Conservation (phyloP, 2,797 vertebrate species). For the Melanotaenia nigrans region DNA sequence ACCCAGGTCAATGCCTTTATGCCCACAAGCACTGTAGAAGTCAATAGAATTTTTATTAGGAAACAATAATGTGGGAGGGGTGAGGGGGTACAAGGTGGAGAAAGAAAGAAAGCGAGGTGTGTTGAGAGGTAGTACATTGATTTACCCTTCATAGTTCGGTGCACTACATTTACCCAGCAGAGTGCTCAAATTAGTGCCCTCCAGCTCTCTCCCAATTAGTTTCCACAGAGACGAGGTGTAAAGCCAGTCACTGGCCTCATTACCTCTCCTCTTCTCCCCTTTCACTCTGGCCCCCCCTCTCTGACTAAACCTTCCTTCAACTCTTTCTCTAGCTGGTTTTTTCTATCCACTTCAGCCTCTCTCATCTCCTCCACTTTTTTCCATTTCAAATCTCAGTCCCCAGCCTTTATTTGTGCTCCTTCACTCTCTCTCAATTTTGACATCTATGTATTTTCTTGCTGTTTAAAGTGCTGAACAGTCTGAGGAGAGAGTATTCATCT, state of each 20-base stretch:
- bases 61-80: conserved; percentile 58
- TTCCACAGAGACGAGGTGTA: conserved; percentile 85
- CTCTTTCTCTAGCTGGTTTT: conserved; percentile 36
- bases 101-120: conserved; percentile 61
- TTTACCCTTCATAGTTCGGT: conserved; percentile 86
- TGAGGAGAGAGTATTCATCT: conserved; percentile 54
- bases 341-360: conserved; percentile 55
- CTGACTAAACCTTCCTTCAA: conserved; percentile 55
- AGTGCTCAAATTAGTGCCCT: conserved; percentile 86
- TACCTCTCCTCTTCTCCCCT: conserved; percentile 77
- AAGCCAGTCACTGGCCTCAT: conserved; percentile 86
- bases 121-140: conserved; percentile 80
- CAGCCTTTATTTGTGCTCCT: conserved; percentile 51
- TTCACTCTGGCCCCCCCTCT: background rate
- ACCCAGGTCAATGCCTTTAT: conserved; percentile 66
- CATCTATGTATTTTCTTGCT: conserved; percentile 47
- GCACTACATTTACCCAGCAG: conserved; percentile 86
- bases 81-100: conserved; percentile 30
- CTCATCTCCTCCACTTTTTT: conserved; percentile 56
- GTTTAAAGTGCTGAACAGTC: conserved; percentile 54
- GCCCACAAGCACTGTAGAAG: conserved; percentile 68
- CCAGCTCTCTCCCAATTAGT: conserved; percentile 87
- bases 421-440: conserved; percentile 42
- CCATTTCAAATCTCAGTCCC: conserved; percentile 43
- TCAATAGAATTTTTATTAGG: conserved; percentile 81